Base-by-base conservation (phyloP, 35 echinoderm and acorn worm genomes). In the Apostichopus parvimensis region DNA sequence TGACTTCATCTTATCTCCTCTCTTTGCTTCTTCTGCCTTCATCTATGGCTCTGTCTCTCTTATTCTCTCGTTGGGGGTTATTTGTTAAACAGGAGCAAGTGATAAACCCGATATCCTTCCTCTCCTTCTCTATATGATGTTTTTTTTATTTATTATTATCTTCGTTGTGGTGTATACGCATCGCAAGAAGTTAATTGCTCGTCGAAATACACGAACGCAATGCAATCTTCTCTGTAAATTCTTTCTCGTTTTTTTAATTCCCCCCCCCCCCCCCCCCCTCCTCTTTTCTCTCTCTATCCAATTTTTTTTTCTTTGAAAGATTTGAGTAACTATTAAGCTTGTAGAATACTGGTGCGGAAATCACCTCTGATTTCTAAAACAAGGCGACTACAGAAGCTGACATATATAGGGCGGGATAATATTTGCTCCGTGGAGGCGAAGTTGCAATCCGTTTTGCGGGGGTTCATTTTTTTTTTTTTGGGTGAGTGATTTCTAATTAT, bases 351-450 rank as follows among this genome's bases (percentile, higher is more conserved):
- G 5, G 64, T 68, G 7, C 64, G 64, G 64, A 68, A 68, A 68
- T 68, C 64, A 68, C 64, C 64, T 13, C 64, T 68, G 64, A 68
- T 68, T 68, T 28, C 26, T 68, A 68, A 68, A 68, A 68, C 64
- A 68, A 68, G 64, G 17, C 64, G 17, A 68, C 64, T 68, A 68
- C 17, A 68, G 64, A 28, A 68, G 64, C 64, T 68, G 78, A 34
- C n/a, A 80, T 80, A 80, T 52, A 80, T 80, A 80, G 78, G 78
- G 26, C 78, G 78, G 53, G 78, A 80, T 80, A 80, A 80, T 80
- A 80, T 80, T 80, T 80, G 78, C 53, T 80, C 78, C 78, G 12
- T 13, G 78, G 78, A 80, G 11, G 52, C 26, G 26, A 80, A 53
- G 78, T 80, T 25, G 78, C 78, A 45, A 13, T 6, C 17, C 64